Evolutionary conservation across 2,888 invertebrate genomes (phyloP), one percentile per base, ranked within the genome.

Genomic region (Eupithecia subumbrata): DNA sequence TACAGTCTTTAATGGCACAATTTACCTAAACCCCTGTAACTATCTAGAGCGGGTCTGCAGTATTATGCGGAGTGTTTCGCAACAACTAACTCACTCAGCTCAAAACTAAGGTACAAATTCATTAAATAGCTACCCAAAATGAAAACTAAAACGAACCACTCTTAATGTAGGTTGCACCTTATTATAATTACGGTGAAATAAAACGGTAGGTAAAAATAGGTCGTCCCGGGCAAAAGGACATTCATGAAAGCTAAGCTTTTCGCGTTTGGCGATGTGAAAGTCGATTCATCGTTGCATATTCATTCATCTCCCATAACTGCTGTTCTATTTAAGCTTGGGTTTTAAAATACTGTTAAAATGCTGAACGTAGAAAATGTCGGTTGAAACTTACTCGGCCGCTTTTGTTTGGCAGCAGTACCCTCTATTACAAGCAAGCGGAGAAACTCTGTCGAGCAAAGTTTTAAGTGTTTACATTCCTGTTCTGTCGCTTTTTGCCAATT

Each of bases 381-480:
- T 79, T 83, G 80, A 82, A 90, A 90, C 90, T 89, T 91, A 91
- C 89, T 89, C 88, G 81, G 85, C 87, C 86, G 90, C 92, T 90
- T 90, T 92, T 93, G 91, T 93, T 92, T 92, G 91, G 89, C 87
- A 88, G 89, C 86, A 89, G 89, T 90, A 89, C 91, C 90, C 91
- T 90, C 91, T 91, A 89, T 89, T 90, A 89, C 88, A 84, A 82
- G 82, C 86, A 81, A 87, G 86, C 88, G 86, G 87, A 83, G 85
- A 84, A 91, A 90, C 90, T 88, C 88, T 76, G 84, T 84, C 83
- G 89, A 88, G 90, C 85, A 91, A 93, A 93, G 91, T 94, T 93
- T 94, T 92, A 93, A 94, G 93, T 94, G 93, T 93, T 94, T 94
- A 93, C 91, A 92, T 92, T 94, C 89, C 90, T 90, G 92, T 92